These are phyloP conservation scores for Dissostichus mawsoni DNA, from an alignment of 2,113 vertebrate species.

Conservation along the genomic window DNA sequence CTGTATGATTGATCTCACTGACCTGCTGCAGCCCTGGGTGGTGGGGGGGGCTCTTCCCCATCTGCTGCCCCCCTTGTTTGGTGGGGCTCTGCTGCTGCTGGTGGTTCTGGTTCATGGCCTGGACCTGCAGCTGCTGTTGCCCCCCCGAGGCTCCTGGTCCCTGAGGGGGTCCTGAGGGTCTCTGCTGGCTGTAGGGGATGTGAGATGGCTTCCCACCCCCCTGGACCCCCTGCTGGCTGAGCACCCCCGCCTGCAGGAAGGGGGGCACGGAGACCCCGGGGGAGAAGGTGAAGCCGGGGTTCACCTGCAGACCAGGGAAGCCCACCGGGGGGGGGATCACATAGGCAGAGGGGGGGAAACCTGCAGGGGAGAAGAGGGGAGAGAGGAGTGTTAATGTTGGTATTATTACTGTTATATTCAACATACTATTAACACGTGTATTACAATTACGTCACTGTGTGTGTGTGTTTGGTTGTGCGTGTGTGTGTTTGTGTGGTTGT, in stretches of 20 bases:
- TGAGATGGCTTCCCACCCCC: slow-evolving; percentile 95
- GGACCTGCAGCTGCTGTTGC: slow-evolving; percentile 84
- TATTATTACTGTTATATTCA: too few relatives aligned
- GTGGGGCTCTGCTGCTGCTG: slow-evolving; percentile 92
- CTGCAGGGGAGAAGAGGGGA: slow-evolving; percentile 70
- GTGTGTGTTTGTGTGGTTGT: too few relatives aligned
- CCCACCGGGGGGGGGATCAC: slow-evolving; percentile 96
- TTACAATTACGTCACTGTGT: too few relatives aligned
- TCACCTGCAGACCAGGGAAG: slow-evolving; percentile 90
- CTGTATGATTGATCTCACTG: not conserved
- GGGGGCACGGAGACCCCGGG: slow-evolving; percentile 92
- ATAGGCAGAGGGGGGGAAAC: slow-evolving; percentile 95
- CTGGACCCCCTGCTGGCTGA: slow-evolving; percentile 88
- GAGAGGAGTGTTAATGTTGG: too few relatives aligned
- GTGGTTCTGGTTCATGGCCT: slow-evolving; percentile 84
- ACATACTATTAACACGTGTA: too few relatives aligned
- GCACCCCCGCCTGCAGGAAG: slow-evolving; percentile 92
- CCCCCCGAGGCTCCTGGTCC: slow-evolving; percentile 89
- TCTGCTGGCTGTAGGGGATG: slow-evolving; percentile 99
- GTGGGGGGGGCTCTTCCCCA: slow-evolving; percentile 94
- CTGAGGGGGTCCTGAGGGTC: slow-evolving; percentile 91
- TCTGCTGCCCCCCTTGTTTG: slow-evolving; percentile 86
- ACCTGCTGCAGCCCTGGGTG: slow-evolving; percentile 94
- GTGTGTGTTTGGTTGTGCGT: too few relatives aligned
- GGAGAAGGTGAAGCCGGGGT: slow-evolving; percentile 95